phyloP scores from a whole-genome alignment of 2,113 vertebrate species.

The Odontophorus gujanensis region DNA sequence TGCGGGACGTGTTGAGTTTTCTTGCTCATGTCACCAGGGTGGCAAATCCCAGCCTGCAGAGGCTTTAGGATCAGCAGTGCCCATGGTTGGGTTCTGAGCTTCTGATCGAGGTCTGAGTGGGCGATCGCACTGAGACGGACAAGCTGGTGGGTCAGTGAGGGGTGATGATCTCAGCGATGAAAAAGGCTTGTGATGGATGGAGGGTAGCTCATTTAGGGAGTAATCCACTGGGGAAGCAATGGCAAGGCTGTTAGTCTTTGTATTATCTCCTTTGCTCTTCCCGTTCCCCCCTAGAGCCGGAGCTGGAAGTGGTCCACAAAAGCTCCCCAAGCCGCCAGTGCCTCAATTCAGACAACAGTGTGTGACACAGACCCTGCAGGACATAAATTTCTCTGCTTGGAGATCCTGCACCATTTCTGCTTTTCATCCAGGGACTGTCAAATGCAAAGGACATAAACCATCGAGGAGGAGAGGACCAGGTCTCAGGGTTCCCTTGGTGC shows the following conservation, averaged over 20 bases:
- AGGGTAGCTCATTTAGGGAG: not conserved
- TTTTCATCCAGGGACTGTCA: not conserved
- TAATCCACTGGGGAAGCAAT: not conserved
- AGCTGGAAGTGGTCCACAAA: not conserved
- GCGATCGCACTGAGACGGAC: rapidly evolving
- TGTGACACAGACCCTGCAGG: not conserved
- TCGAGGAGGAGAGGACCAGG: not conserved
- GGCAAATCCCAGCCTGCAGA: rapidly evolving
- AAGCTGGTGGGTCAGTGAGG: rapidly evolving
- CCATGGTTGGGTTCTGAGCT: not conserved
- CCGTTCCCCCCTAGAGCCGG: not conserved
- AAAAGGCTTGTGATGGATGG: not conserved
- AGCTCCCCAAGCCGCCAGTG: not conserved
- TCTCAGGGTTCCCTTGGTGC: not conserved
- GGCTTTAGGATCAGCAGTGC: not conserved
- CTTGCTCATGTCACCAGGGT: not conserved
- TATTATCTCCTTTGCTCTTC: not conserved
- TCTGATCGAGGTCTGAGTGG: rapidly evolving
- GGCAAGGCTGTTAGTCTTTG: not conserved
- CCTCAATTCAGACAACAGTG: not conserved
- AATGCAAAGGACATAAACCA: rapidly evolving
- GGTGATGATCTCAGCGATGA: not conserved
- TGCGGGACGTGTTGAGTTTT: not conserved
- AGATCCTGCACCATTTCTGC: not conserved
- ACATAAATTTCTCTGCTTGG: not conserved